These are phyloP conservation scores for Ammospiza nelsoni DNA, from an alignment of 2,113 vertebrate genomes.

Conservation along the genomic window DNA sequence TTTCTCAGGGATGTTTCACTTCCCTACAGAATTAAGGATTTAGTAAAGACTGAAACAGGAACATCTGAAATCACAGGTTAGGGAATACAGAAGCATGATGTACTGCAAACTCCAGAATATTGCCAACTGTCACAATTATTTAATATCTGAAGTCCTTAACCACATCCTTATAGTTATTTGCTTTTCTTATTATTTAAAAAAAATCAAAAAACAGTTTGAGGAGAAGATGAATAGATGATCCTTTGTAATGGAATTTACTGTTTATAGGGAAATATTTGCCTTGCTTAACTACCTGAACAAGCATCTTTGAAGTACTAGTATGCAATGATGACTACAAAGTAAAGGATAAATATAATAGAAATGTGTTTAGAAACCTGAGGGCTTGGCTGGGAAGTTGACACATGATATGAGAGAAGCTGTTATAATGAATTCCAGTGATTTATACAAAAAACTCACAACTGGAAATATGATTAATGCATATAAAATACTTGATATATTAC, in stretches of 20 bases:
- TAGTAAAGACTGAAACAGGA: constrained; percentile 22
- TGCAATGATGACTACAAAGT: background rate
- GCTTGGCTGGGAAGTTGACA: background rate
- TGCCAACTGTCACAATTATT: background rate
- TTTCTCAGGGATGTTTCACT: constrained; percentile 10
- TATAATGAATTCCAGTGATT: background rate
- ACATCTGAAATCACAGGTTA: constrained; percentile 31
- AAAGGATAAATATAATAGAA: background rate
- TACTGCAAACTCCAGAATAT: background rate
- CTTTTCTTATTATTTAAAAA: background rate
- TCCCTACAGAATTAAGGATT: constrained; percentile 35
- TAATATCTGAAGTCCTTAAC: background rate
- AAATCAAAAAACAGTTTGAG: background rate
- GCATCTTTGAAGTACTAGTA: background rate
- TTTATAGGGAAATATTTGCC: background rate
- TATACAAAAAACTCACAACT: background rate
- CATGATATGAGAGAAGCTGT: background rate
- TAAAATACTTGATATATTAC: background rate
- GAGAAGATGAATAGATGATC: background rate
- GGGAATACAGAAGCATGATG: constrained; percentile 13
- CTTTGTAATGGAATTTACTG: background rate
- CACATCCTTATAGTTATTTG: background rate
- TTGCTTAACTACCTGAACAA: background rate
- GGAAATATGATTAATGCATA: background rate
- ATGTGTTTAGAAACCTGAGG: background rate